phyloP scores from a whole-genome alignment of 2,888 invertebrate genomes.

The Choreutis nemorana region DNA sequence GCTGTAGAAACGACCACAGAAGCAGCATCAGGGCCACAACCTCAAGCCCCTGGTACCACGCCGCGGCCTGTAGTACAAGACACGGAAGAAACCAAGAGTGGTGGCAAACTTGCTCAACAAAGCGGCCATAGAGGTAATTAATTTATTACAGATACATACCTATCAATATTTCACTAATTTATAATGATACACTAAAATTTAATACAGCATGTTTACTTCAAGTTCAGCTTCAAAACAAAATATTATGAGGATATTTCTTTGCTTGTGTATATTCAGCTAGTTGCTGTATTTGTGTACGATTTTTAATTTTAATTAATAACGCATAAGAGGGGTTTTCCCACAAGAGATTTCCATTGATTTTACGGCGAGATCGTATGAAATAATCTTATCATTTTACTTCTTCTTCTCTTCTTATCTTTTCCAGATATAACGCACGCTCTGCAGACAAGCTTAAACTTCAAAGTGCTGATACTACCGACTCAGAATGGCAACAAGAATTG shows the following conservation, averaged over 20 bases:
- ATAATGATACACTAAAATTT: no score
- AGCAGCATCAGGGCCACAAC: slow-evolving; percentile 1
- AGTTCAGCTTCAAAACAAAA: no score
- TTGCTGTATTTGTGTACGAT: no score
- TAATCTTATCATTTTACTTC: neutral
- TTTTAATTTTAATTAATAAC: no score
- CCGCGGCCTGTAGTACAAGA: neutral
- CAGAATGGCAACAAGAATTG: slow-evolving; percentile 27
- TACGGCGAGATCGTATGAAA: no score
- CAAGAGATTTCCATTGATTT: neutral
- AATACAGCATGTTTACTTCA: no score
- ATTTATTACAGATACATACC: no score
- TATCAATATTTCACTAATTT: no score
- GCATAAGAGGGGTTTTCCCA: no score
- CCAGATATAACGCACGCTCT: slow-evolving; percentile 31
- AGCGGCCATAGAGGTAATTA: slow-evolving; percentile 19
- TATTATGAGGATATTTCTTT: no score
- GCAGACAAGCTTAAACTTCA: slow-evolving; percentile 25
- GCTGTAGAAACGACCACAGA: neutral
- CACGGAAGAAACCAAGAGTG: slow-evolving; percentile 6
- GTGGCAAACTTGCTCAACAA: slow-evolving; percentile 20
- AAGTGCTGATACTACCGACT: slow-evolving; percentile 27
- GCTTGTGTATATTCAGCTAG: no score
- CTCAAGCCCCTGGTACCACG: neutral
- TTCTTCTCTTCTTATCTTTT: slow-evolving; percentile 3